Evolutionary conservation across 2,888 invertebrate genomes (phyloP), one percentile per base, ranked within the genome.

Genomic region (Anthophora plumipes): DNA sequence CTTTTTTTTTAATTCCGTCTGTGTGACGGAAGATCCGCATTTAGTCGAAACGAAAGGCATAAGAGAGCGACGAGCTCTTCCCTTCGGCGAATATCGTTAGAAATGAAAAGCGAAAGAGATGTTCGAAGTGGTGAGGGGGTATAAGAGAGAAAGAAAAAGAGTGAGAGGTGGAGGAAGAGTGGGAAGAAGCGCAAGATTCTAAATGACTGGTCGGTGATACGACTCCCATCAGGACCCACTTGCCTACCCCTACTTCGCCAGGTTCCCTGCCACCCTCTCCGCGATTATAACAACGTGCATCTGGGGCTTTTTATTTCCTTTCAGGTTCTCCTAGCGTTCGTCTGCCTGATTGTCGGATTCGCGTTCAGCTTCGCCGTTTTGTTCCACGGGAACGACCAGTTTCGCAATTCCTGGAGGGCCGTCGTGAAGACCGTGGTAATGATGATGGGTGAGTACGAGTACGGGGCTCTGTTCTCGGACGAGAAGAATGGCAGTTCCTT

Each of bases 371-470:
- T 95, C 89, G 93, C 94, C 43, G 93, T 95, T 69, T 93, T 95
- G 84, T 95, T 95, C 86, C 93, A 94, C 80, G 91, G 90, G 79
- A 91, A 91, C 66, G 90, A 91, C 37, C 91, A 94, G 85, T 95
- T 94, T 81, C 74, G 75, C 72, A 76, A 88, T 85, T 80, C 73
- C 63, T 89, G 87, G 88, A 87, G 76, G 37, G 85, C 90, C 73
- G 78, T 95, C 52, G 92, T 95, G 48, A 94, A 94, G 86, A 95
- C 95, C 22, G 91, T 94, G 52, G 95, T 95, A 50, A 95, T 95
- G 95, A 95, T 95, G 95, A 94, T 94, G 91, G 95, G 95, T 25
- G 95, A 95, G 89, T 94, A 94, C 84, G 94, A 95, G 84, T 95
- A 94, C 87, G 90, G 90, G 22, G 92, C 92, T 66, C 90, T 94